A percentile compares a stretch with the other conserved stretches of the same genome.
These are phyloP conservation scores for Micropterix aruncella DNA, from an alignment of 2,888 invertebrate species.

Conservation along the genomic window DNA sequence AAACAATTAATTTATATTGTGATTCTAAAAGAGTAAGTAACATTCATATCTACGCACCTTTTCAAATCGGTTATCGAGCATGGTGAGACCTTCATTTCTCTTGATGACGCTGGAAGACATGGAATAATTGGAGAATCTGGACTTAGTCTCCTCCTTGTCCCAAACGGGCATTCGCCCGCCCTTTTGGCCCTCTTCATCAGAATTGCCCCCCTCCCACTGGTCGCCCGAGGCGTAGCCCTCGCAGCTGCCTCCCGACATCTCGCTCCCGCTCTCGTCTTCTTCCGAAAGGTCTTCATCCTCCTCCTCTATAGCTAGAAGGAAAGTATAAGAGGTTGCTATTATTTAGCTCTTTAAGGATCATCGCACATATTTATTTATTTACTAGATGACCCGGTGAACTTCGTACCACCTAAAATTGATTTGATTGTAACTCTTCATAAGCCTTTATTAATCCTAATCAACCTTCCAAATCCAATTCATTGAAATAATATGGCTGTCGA, in stretches of 20 bases:
- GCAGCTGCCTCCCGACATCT: neutral
- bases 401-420: too few species aligned
- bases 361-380: too few species aligned
- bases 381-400: too few species aligned
- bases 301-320: conserved; percentile 21
- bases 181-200: conserved; percentile 18
- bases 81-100: conserved; percentile 66
- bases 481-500: too few species aligned
- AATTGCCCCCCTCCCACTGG: conserved; percentile 7
- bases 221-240: conserved; percentile 21
- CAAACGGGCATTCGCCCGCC: conserved; percentile 27
- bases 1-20: too few species aligned
- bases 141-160: conserved; percentile 64
- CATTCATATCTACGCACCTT: conserved; percentile 37
- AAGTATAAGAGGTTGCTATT: neutral
- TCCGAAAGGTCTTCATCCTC: conserved; percentile 25
- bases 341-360: too few species aligned
- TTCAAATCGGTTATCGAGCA: conserved; percentile 83
- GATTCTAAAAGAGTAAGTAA: neutral
- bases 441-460: too few species aligned
- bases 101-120: conserved; percentile 84
- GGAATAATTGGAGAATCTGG: conserved; percentile 85
- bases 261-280: conserved; percentile 26
- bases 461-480: too few species aligned
- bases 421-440: too few species aligned